Base-by-base conservation (phyloP, 2,113 vertebrate species). In the Mesitornis unicolor region DNA sequence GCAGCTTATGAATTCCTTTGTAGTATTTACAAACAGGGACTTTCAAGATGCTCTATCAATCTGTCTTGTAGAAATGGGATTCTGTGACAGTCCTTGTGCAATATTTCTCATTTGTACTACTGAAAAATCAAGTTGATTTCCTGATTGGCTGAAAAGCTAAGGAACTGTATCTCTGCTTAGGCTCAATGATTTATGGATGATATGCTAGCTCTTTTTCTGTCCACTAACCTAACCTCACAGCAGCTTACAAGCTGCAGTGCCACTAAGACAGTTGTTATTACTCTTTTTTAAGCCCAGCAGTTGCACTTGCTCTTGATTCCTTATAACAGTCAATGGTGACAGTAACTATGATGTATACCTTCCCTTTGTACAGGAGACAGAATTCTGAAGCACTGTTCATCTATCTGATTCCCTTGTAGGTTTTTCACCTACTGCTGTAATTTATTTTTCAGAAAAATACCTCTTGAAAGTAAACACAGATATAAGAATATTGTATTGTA, bases 301-400 rank as follows among this genome's bases (percentile, higher is more conserved):
- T 95, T 94, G 80, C 85, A 85, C 70, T 95, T 87, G 90, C 57
- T 93, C 84, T 93, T 40, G 5, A 95, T 93, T 89, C 73, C 79
- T 96, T 86, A 47, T 78, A 92, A 87, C 74, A 92, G 88, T 93
- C 92, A 67, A n/a, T 40, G 42, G 64, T 96, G 92, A 94, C 93
- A 95, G 79, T 93, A 95, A 95, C 95, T 95, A 90, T 96, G 93
- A 97, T 97, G 73, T 93, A 96, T 97, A 42, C 47, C 56, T 92
- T 88, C 16, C 47, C 56, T 92, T 90, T 81, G 68, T 90, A 68
- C 76, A 71, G 77, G 36, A 96, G 95, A 95, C 69, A 92, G 92
- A 90, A 87, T 89, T 96, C 88, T 84, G 51, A 79, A 88, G 64
- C 31, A 26, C n/a, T 78, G 73, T 81, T 94, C 84, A 81, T 96